Evolutionary conservation across 2,888 invertebrate genomes (phyloP), one percentile per base, ranked within the genome.

Genomic region (Andrena chrysosceles): DNA sequence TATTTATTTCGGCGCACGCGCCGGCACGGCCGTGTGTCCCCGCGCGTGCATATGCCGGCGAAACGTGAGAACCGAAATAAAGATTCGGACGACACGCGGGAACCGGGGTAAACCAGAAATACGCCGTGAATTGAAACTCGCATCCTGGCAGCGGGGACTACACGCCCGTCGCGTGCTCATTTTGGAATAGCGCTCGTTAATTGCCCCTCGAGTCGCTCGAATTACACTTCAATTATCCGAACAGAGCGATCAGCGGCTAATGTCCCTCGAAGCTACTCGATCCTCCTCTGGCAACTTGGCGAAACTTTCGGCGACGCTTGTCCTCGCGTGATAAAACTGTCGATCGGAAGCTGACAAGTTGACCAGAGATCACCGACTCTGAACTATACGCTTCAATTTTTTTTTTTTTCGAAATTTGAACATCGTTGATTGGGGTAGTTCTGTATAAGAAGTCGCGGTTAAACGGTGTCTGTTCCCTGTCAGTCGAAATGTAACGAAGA

Each of bases 51-150:
- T 74, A 75, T 71, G 81, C 71, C 81, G 81, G 69, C 85, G 87
- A 89, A 89, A 89, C 84, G 89, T 89, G 89, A 89, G 89, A 89
- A 89, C 89, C 81, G 83, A 89, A 89, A 88, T 89, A 89, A 89
- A 89, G 88, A 85, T 85, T 89, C 82, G 87, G 86, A 80, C 83
- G 86, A 86, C 85, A 86, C 89, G 88, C 87, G 83, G 80, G 83
- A 71, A 78, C 83, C 86, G 84, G 78, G 86, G 81, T 72, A 83
- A 77, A 88, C 89, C 90, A 90, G 88, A 91, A 90, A 90, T 90
- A 89, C 87, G 84, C 83, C 4, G 84, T 81, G 87, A 76, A 87
- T 86, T 81, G 86, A 87, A 87, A 81, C 72, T 59, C 68, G 83
- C 68, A 74, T 83, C 77, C 83, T 81, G 80, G 80, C 72, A 74